Base-by-base conservation (phyloP, 2,888 invertebrate species). In the Anoplius nigerrimus region DNA sequence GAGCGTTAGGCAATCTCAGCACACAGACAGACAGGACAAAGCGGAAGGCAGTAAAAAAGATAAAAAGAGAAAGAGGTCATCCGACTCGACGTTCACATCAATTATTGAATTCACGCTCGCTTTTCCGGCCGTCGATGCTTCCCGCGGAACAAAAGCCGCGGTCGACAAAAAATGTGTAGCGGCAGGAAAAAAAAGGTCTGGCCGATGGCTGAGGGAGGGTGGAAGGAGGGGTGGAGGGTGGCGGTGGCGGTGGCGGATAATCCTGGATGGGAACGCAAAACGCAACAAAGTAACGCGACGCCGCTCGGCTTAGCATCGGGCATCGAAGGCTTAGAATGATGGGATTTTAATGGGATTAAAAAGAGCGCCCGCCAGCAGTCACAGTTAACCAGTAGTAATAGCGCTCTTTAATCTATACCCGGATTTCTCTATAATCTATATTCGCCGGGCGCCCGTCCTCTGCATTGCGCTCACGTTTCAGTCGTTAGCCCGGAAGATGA, bases 291-390 rank as follows among this genome's bases (percentile, higher is more conserved):
- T 46, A 56, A 52, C 66, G 13, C 54, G n/a, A 27, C 18, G 34
- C 18, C 46, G 15, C 62, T 59, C 34, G 58, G 22, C 34, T 53
- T 48, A 48, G 18, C 48, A 55, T 15, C 15, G 21, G 59, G 68
- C 63, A 74, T 74, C 68, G 66, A 63, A 34, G 66, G 68, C 61
- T 67, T 66, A 64, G 70, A 75, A 69, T 67, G 74, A 77, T 75
- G 66, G 70, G 67, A 72, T 77, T 75, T 75, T 77, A 74, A 72
- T 72, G 70, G 72, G 77, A 77, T 78, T 77, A 75, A 69, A 72
- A 65, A 66, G 66, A 63, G 60, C 53, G 64, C 69, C 64, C 56
- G 63, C 64, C 60, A 67, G 64, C 72, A 75, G 69, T 72, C 72
- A 22, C 18, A 63, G 62, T 51, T 74, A 74, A 74, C 70, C 64